Conservation (phyloP, 2,797 vertebrate genomes). For the Loriculus beryllinus region DNA sequence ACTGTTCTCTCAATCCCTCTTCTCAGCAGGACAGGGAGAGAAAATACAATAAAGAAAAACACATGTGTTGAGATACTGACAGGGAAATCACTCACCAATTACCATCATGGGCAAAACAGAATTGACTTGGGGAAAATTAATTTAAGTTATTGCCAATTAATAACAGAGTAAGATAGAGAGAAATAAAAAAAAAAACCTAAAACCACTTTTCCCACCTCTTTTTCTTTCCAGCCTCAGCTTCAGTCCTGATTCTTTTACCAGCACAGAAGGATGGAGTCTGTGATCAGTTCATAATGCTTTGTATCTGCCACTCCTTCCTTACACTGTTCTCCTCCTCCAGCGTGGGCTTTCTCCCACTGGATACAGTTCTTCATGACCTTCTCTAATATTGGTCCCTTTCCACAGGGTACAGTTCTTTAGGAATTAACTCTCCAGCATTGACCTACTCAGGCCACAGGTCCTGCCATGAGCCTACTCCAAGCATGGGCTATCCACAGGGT, state of each 20-base stretch:
- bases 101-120: neutral
- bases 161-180: neutral
- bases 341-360: neutral
- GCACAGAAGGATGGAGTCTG: neutral
- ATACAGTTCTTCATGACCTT: neutral
- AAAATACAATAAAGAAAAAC: neutral
- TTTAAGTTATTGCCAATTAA: neutral
- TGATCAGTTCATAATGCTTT: neutral
- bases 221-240: neutral
- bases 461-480: neutral
- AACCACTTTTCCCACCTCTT: neutral
- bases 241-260: neutral
- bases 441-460: neutral
- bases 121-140: neutral
- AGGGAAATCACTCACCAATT: neutral
- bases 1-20: neutral
- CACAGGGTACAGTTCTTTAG: neutral
- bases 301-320: neutral
- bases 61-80: neutral
- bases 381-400: rapidly evolving
- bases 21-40: neutral
- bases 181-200: neutral
- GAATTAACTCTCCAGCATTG: neutral
- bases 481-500: neutral
- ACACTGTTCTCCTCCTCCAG: neutral